These are phyloP conservation scores for Euplexia lucipara DNA, from an alignment of 2,888 invertebrate genomes.

Conservation along the genomic window DNA sequence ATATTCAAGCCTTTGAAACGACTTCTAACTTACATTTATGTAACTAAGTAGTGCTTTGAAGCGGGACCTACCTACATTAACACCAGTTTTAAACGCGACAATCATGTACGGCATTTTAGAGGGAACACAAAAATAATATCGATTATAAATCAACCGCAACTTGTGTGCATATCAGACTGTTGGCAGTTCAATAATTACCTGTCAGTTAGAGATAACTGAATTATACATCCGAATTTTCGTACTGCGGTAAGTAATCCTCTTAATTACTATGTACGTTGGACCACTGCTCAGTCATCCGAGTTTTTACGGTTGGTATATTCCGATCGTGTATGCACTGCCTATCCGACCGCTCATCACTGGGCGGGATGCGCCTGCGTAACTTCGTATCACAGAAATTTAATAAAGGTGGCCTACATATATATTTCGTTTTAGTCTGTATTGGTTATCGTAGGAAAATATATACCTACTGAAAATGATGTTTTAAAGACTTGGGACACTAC, in stretches of 20 bases:
- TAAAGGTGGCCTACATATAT: neutral
- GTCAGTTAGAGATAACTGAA: neutral
- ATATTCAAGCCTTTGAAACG: constrained; percentile 27
- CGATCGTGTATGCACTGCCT: neutral
- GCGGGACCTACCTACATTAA: neutral
- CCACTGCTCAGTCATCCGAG: neutral
- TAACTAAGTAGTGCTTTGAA: neutral
- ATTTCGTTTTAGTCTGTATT: too few species aligned
- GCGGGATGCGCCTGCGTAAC: neutral
- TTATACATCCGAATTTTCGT: neutral
- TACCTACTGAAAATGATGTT: too few species aligned
- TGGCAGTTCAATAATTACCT: neutral
- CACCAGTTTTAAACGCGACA: neutral
- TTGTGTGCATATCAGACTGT: neutral
- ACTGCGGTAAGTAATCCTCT: neutral
- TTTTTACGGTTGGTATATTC: neutral
- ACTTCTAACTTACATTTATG: constrained; percentile 1
- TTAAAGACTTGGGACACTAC: too few species aligned
- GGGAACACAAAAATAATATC: too few species aligned
- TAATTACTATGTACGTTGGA: neutral
- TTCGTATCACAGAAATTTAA: neutral
- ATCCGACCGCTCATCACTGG: neutral
- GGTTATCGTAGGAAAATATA: too few species aligned
- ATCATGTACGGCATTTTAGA: neutral
- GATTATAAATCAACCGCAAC: neutral